phyloP scores from a whole-genome alignment of 2,888 invertebrate species.

The Acronicta leporina region DNA sequence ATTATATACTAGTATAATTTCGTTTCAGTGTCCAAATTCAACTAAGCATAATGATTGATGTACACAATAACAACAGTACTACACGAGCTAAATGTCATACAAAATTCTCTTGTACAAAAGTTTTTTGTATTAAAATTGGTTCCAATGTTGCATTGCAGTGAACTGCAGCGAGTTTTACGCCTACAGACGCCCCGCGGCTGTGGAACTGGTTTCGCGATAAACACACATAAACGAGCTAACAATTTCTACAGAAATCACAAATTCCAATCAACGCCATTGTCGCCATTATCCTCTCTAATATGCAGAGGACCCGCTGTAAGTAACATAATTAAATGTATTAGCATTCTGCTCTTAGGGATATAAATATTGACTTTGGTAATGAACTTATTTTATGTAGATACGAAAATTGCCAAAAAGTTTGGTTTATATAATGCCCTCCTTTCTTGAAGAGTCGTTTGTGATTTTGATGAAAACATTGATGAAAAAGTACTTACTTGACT shows the following conservation, averaged over 20 bases:
- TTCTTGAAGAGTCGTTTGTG: constrained; percentile 19
- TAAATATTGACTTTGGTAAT: constrained; percentile 28
- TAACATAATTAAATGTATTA: constrained; percentile 36
- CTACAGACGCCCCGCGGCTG: constrained; percentile 60
- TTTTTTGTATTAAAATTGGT: constrained; percentile 71
- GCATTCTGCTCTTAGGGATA: constrained; percentile 23
- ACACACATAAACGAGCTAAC: constrained; percentile 63
- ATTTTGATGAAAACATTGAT: constrained; percentile 27
- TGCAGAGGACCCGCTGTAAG: constrained; percentile 27
- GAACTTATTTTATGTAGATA: constrained; percentile 10
- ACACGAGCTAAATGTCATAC: constrained; percentile 49
- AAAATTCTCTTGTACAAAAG: constrained; percentile 50
- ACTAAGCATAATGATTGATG: constrained; percentile 19
- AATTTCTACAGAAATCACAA: constrained; percentile 72
- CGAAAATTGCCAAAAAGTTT: background rate
- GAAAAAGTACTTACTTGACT: constrained; percentile 16
- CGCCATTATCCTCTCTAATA: constrained; percentile 52
- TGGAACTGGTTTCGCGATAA: constrained; percentile 71
- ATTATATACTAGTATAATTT: constrained; percentile 1
- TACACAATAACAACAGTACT: constrained; percentile 26
- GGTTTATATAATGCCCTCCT: constrained; percentile 4
- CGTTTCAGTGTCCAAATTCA: constrained; percentile 20
- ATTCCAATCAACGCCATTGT: constrained; percentile 70
- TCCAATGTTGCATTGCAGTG: constrained; percentile 75
- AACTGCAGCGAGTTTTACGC: constrained; percentile 71